phyloP scores from a whole-genome alignment of 2,888 invertebrate species.

The Galerucella pusilla region DNA sequence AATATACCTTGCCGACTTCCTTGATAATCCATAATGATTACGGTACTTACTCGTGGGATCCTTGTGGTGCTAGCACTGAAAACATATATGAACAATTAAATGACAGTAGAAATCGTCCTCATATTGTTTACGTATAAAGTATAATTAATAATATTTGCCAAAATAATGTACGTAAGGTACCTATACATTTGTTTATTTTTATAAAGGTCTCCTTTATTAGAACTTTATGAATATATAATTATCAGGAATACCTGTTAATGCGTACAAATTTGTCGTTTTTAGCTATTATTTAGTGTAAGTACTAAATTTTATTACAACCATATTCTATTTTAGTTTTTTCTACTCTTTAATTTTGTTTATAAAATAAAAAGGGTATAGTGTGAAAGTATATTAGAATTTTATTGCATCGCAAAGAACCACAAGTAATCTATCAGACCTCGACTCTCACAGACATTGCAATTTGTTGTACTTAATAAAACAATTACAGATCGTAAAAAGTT shows the following conservation, averaged over 20 bases:
- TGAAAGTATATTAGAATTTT: neutral
- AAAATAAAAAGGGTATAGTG: neutral
- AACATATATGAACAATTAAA: conserved; percentile 65
- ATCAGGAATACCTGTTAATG: neutral
- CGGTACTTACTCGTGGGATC: conserved; percentile 61
- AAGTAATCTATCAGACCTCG: too few relatives aligned
- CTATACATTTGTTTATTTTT: conserved; percentile 11
- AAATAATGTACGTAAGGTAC: neutral
- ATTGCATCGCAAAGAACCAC: neutral
- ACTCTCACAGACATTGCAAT: too few relatives aligned
- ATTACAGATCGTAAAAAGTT: too few relatives aligned
- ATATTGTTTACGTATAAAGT: conserved; percentile 68
- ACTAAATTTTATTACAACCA: neutral
- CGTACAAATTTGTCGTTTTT: neutral
- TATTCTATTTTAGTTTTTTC: neutral
- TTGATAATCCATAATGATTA: conserved; percentile 60
- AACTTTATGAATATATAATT: conserved; percentile 10
- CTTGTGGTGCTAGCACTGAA: conserved; percentile 52
- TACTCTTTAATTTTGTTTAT: neutral
- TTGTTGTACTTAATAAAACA: too few relatives aligned
- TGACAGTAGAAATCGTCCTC: conserved; percentile 62
- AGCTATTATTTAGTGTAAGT: neutral
- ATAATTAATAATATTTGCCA: conserved; percentile 1
- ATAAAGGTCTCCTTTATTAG: conserved; percentile 1
- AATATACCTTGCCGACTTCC: conserved; percentile 59